Evolutionary conservation across 2,113 vertebrate genomes (phyloP).

Genomic region (Pseudorasbora parva): DNA sequence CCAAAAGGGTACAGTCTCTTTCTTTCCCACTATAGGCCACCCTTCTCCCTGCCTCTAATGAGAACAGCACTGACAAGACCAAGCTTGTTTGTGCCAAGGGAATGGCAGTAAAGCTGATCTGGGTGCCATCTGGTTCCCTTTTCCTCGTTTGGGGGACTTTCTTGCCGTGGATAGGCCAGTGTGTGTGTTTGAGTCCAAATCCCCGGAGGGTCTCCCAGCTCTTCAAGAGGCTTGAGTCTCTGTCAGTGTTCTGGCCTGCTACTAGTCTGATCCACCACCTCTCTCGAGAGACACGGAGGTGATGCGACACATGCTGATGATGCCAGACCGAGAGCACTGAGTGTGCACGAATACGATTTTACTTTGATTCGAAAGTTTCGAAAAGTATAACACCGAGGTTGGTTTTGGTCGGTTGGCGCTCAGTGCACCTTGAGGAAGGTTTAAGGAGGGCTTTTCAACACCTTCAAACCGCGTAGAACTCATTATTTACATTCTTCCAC

Average conservation of each 20-base stretch:
- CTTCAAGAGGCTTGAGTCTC: conserved; percentile 53
- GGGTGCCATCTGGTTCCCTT: conserved; percentile 66
- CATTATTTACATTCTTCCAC: conserved; percentile 63
- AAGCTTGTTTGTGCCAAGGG: conserved; percentile 68
- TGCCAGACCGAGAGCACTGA: conserved; percentile 45
- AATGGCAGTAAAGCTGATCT: conserved; percentile 61
- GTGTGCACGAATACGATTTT: too few relatives aligned
- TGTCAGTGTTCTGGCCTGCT: conserved; percentile 49
- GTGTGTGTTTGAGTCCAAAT: conserved; percentile 58
- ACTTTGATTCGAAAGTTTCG: neutral
- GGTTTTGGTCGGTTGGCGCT: conserved; percentile 16
- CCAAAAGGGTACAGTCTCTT: conserved; percentile 52
- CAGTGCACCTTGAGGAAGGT: conserved; percentile 47
- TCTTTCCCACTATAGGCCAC: conserved; percentile 54
- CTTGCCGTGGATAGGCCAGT: conserved; percentile 57
- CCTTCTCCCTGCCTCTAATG: conserved; percentile 53
- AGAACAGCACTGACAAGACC: conserved; percentile 63
- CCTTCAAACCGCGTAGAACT: conserved; percentile 43
- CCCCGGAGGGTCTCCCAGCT: conserved; percentile 56
- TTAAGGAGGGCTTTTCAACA: conserved; percentile 56
- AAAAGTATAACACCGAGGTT: neutral
- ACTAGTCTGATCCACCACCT: conserved; percentile 46
- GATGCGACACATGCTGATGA: conserved; percentile 56
- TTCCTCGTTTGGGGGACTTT: conserved; percentile 57
- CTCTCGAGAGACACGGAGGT: conserved; percentile 52